Evolutionary conservation across 2,113 vertebrate genomes (phyloP), one percentile per base, ranked within the genome.

Genomic region (Phylloscopus whistleri): DNA sequence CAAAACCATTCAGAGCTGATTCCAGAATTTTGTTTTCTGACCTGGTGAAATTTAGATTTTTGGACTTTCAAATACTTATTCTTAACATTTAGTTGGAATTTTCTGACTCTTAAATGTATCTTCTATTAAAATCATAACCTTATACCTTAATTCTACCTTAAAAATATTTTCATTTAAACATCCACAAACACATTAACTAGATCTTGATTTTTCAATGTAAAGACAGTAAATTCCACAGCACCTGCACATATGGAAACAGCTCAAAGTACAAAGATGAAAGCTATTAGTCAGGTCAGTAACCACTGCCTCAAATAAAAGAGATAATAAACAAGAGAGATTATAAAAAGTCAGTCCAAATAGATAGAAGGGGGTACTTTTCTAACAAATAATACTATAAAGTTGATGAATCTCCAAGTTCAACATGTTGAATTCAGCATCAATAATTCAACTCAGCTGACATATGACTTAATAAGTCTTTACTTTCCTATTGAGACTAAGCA

Each of bases 211-310:
- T 88, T 82, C 76, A 92, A 59, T 59, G 37, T 70, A 63, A 83
- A 69, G 79, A 80, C 74, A 92, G 79, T 92, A 96, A 92, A 95
- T 96, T 96, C 91, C 90, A 91, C 69, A 92, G 88, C 82, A 96
- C 95, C 93, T 95, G 70, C 68, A 87, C 86, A 94, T 80, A 91
- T 80, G 82, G 94, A 82, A 95, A 91, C 56, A 90, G 90, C 87
- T 37, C 63, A 33, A 76, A 89, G n/a, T 39, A 90, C 20, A 46
- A 93, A 87, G 85, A 93, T 88, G 91, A 96, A 90, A 96, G 87
- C 53, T 39, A 21, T 90, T 84, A 89, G 78, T 74, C 56, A 75
- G 77, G 64, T 85, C 94, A 95, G 91, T 69, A 96, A 95, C 60
- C 60, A 87, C 63, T 74, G 72, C 90, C 91, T 93, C 91, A 89